Conservation (phyloP, 2,113 vertebrate genomes). For the Otus sunia region DNA sequence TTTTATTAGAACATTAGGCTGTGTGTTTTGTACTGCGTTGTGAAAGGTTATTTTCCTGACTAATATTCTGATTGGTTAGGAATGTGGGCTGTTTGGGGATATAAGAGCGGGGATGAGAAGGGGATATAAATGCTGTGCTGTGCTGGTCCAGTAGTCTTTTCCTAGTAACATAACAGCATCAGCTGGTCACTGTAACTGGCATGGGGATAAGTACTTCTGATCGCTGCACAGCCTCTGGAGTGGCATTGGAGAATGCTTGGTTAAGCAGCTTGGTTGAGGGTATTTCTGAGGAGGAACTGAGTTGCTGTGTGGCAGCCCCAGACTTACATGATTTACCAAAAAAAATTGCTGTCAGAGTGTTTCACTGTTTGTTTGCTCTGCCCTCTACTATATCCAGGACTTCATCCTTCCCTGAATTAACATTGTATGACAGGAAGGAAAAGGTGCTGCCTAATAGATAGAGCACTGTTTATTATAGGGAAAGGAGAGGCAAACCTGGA, state of each 20-base stretch:
- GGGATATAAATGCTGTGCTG: neutral
- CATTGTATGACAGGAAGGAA: neutral
- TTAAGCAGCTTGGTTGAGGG: neutral
- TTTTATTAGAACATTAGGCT: neutral
- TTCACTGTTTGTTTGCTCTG: conserved; percentile 5
- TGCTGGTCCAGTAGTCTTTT: neutral
- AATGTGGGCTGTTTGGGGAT: neutral
- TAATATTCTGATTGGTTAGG: neutral
- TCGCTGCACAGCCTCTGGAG: neutral
- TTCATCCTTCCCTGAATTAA: neutral
- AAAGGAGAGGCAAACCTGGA: neutral
- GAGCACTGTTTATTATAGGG: neutral
- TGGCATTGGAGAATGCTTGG: neutral
- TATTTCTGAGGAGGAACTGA: neutral
- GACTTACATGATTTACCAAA: neutral
- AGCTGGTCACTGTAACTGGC: neutral
- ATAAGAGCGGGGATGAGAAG: neutral
- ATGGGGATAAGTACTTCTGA: neutral
- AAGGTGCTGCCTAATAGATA: neutral
- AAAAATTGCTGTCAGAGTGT: neutral
- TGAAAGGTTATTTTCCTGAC: neutral
- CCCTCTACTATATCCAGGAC: neutral
- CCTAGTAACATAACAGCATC: neutral
- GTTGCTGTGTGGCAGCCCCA: neutral
- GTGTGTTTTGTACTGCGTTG: neutral